Evolutionary conservation across 2,113 vertebrate genomes (phyloP).

Genomic region (Saccopteryx bilineata): DNA sequence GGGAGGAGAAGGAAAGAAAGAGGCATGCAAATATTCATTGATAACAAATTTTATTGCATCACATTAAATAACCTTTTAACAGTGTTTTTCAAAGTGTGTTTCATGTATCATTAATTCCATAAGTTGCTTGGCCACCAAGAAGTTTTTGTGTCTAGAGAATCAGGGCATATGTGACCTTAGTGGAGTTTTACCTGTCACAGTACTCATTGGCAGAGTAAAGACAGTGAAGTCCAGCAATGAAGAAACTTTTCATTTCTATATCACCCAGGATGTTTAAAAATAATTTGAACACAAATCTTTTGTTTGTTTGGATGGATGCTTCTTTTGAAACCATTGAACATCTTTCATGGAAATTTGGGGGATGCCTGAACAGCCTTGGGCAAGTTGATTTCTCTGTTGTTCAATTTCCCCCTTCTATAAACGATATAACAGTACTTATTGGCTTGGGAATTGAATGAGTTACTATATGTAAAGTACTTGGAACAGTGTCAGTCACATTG

Average conservation of each 20-base stretch:
- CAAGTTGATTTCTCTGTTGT: slow-evolving; percentile 29
- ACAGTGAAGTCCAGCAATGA: neutral
- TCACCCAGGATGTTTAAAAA: neutral
- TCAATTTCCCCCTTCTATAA: slow-evolving; percentile 32
- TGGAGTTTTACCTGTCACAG: neutral
- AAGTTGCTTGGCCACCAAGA: slow-evolving; percentile 8
- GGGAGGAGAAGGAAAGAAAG: neutral
- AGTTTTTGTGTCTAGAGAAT: neutral
- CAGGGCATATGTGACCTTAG: neutral
- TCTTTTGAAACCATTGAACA: slow-evolving; percentile 19
- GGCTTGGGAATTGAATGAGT: neutral
- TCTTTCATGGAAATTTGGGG: neutral
- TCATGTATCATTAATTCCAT: neutral
- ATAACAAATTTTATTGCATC: slow-evolving; percentile 46
- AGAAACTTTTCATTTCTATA: neutral
- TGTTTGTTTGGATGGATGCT: neutral
- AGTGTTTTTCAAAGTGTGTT: slow-evolving; percentile 36
- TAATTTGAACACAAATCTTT: neutral
- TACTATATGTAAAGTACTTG: neutral
- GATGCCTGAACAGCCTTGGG: neutral
- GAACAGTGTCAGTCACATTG: neutral
- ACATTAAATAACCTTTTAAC: slow-evolving; percentile 1
- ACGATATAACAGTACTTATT: neutral
- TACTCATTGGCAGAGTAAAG: neutral
- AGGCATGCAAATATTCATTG: neutral